Percentiles rank a stretch among this genome's conserved stretches.
phyloP scores from a whole-genome alignment of 2,888 invertebrate genomes.

The Bombylius major region DNA sequence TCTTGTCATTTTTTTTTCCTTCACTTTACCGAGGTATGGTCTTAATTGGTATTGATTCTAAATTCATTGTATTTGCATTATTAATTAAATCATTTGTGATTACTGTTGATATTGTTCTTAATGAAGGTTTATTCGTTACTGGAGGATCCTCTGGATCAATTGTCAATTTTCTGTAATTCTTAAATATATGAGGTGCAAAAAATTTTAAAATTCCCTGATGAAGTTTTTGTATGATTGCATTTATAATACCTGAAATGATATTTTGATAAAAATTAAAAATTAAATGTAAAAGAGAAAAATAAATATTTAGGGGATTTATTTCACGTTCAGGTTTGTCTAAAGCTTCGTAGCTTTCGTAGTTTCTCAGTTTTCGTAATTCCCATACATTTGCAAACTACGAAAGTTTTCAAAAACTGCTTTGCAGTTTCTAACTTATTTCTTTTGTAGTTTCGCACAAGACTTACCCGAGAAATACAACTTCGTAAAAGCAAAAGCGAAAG shows the following conservation, averaged over 20 bases:
- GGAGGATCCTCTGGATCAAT: not conserved
- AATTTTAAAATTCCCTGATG: slow-evolving; percentile 7
- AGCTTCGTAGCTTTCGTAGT: too few species aligned
- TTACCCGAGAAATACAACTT: too few species aligned
- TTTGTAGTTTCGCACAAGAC: too few species aligned
- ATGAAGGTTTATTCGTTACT: too few species aligned
- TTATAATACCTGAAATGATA: slow-evolving; percentile 14
- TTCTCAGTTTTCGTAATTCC: too few species aligned
- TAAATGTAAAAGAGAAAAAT: not conserved
- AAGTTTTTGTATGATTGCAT: slow-evolving; percentile 9
- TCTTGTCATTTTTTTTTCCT: not conserved
- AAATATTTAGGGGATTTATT: too few species aligned
- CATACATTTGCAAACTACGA: too few species aligned
- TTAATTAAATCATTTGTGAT: slow-evolving; percentile 2
- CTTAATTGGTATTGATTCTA: not conserved
- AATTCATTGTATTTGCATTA: slow-evolving; percentile 3
- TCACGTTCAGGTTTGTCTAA: too few species aligned
- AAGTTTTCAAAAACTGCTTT: too few species aligned
- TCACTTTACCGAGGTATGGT: not conserved
- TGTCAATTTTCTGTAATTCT: not conserved
- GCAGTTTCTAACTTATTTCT: too few species aligned
- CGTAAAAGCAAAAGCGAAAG: too few species aligned
- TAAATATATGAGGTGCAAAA: slow-evolving; percentile 10
- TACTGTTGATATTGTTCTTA: not conserved
- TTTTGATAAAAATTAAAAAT: not conserved